Conservation (phyloP, 2,888 invertebrate species). For the Drosophila formosana region DNA sequence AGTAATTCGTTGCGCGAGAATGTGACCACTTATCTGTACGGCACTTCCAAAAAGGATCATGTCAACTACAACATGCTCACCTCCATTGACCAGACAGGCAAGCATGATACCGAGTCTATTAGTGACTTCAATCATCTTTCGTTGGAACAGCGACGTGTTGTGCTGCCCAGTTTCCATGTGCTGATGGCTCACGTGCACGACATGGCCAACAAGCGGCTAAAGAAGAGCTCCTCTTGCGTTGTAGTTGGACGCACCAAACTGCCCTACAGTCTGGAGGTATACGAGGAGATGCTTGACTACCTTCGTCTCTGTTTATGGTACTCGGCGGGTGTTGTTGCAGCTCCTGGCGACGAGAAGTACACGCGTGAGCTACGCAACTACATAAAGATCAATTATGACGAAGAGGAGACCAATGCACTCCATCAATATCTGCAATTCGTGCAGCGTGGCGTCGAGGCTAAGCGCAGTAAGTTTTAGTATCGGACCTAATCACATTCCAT, state of each 20-base stretch:
- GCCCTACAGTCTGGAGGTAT: conserved; percentile 90
- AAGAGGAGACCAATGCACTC: conserved; percentile 87
- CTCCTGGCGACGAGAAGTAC: conserved; percentile 86
- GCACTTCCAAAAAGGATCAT: conserved; percentile 87
- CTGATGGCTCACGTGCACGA: conserved; percentile 90
- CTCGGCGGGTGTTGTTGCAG: conserved; percentile 87
- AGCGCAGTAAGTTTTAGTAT: conserved; percentile 86
- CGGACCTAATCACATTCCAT: no score
- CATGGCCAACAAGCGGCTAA: conserved; percentile 88
- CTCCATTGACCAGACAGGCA: conserved; percentile 84
- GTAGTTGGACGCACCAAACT: conserved; percentile 89
- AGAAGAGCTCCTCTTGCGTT: conserved; percentile 87
- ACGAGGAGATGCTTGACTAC: conserved; percentile 90
- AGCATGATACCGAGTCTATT: conserved; percentile 68
- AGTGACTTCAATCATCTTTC: conserved; percentile 82
- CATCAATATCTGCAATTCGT: conserved; percentile 90
- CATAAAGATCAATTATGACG: conserved; percentile 86
- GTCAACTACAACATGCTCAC: conserved; percentile 85
- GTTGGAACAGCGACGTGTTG: conserved; percentile 84
- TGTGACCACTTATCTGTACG: conserved; percentile 87
- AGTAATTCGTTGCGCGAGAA: conserved; percentile 84
- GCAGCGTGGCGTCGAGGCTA: conserved; percentile 88
- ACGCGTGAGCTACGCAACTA: conserved; percentile 89
- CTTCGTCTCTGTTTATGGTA: conserved; percentile 91
- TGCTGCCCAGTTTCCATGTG: conserved; percentile 90